Evolutionary conservation across 2,113 vertebrate genomes (phyloP), one percentile per base, ranked within the genome.

Genomic region (Clarias magur): DNA sequence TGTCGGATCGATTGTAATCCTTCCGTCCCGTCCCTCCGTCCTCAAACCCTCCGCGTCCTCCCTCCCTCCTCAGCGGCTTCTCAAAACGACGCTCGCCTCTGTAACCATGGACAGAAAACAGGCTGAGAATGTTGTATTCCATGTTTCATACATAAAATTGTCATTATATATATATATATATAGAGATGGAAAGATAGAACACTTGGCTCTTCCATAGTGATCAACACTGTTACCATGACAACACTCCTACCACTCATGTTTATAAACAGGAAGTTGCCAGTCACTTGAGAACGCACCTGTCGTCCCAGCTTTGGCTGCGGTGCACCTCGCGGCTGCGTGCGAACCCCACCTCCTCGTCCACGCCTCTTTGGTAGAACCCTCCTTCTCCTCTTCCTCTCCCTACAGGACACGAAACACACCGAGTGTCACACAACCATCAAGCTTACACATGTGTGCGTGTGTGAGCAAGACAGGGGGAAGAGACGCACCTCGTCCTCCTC

Each of bases 281-380:
- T 19, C 3, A 1, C 10, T 16, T 2, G 57, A 23, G 79, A 62
- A 76, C 67, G 13, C 85, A 96, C 96, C 96, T 94, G 93, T 96
- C 96, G 60, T 96, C 96, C 96, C 96, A 96, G 80, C 96, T 96
- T 89, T 96, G 96, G 90, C 96, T 96, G 19, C 95, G 93, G 89
- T 95, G 94, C 85, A 96, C 94, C 91, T 96, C 95, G 27, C 95
- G 92, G 42, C 93, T 93, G 10, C 95, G 93, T 13, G 94, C 94
- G 80, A 96, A 96, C 8, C 93, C 92, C 34, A 94, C 92, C 1
- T 96, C 96, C 0, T 96, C 96, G 17, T 96, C 96, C 1, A 92
- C 87, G 90, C 94, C 94, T 94, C 96, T 96, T 94, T 95, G 95
- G 95, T 96, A 96, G 92, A 96, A 95, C 84, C 92, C 94, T 3